Percentiles rank a stretch among this genome's conserved stretches.
phyloP scores from a whole-genome alignment of 1,140 invertebrate species.

The Pissodes strobi region DNA sequence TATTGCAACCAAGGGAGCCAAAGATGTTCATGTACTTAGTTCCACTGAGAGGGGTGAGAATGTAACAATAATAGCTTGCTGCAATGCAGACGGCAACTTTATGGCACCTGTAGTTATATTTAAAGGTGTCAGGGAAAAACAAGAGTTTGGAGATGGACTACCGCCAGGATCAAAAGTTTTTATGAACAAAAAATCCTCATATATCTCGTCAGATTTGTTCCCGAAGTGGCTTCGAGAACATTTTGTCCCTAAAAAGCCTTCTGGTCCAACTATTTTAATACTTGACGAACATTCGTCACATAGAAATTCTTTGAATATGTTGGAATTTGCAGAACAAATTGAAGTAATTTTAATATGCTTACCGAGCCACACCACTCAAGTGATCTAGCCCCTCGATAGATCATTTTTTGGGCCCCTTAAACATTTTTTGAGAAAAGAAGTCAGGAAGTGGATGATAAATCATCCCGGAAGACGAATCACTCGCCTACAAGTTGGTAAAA shows the following conservation, averaged over 20 bases:
- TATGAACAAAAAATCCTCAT: constrained; percentile 48
- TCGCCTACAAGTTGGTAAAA: neutral
- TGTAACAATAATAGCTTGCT: too few relatives aligned
- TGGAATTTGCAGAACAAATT: too few relatives aligned
- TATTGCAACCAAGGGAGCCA: constrained; percentile 51
- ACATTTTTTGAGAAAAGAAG: constrained; percentile 28
- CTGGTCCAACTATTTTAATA: too few relatives aligned
- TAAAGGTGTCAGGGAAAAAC: constrained; percentile 46
- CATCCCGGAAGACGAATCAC: neutral
- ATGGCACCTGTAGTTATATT: constrained; percentile 34
- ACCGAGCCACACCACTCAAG: constrained; percentile 51
- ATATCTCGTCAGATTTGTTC: constrained; percentile 52
- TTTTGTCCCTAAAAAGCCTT: constrained; percentile 49
- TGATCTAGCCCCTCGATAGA: constrained; percentile 52
- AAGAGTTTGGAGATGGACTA: constrained; percentile 50
- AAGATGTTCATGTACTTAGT: constrained; percentile 51
- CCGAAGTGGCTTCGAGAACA: constrained; percentile 52
- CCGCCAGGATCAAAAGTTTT: constrained; percentile 50
- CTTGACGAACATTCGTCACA: too few relatives aligned
- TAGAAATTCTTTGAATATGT: too few relatives aligned
- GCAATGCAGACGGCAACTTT: too few relatives aligned
- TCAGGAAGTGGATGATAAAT: neutral
- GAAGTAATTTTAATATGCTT: constrained; percentile 52
- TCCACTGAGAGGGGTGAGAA: constrained; percentile 26
- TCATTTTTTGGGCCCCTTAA: too few relatives aligned